Conservation (phyloP, 30 jellyfish, hydroid and myxozoan species). For the Clytia hemisphaerica region DNA sequence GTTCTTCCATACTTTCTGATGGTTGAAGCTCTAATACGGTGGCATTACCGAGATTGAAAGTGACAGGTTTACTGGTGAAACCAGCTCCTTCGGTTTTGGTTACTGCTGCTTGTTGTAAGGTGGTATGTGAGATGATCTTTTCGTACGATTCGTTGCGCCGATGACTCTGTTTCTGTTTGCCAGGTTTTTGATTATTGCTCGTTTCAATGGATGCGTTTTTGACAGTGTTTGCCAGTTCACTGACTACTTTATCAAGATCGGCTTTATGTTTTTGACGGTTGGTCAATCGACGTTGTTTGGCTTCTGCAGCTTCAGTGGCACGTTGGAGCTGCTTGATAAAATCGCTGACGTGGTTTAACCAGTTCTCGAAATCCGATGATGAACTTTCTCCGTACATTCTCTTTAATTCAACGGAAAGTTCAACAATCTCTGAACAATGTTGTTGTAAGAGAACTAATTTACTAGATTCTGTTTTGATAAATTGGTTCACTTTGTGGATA, state of each 20-base stretch:
- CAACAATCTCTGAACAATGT: conserved; percentile 41
- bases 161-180: too few species aligned
- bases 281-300: conserved; percentile 46
- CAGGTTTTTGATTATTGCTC: too few species aligned
- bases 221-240: too few species aligned
- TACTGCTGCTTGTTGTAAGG: too few species aligned
- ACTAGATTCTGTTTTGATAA: conserved; percentile 24
- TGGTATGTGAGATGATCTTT: neutral
- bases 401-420: conserved; percentile 27
- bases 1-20: neutral
- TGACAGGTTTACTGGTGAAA: too few species aligned
- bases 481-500: conserved; percentile 24
- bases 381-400: conserved; percentile 72
- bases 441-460: conserved; percentile 26
- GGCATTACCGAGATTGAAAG: too few species aligned
- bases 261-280: too few species aligned
- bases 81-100: too few species aligned
- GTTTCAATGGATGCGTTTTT: too few species aligned
- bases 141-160: neutral
- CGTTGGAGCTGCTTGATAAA: conserved; percentile 62
- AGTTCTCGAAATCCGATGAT: conserved; percentile 37
- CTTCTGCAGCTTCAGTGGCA: conserved; percentile 58
- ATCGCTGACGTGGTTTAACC: conserved; percentile 69
- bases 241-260: too few species aligned
- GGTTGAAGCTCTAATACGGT: neutral